Base-by-base conservation (phyloP, 2,888 invertebrate genomes). In the Parnassius smintheus region DNA sequence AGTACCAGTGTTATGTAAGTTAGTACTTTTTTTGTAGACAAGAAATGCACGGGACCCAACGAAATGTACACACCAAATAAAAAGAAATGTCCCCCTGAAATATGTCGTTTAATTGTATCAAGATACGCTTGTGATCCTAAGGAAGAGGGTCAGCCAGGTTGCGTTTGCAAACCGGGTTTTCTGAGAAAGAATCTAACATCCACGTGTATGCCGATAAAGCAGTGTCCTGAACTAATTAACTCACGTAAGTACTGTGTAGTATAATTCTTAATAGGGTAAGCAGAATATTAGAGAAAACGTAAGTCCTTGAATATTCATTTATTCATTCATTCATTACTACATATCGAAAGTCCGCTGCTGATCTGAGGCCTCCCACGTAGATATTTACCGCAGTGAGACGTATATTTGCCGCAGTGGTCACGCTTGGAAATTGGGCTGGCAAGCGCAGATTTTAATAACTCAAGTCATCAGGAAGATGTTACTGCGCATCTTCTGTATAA, bases 141-240 rank as follows among this genome's bases (percentile, higher is more conserved):
- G 1, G 59, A 55, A 11, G 9, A 50, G 22, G 62, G 62, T 46
- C 50, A 51, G 18, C 59, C 59, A 1, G 59, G 62, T 9, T 63
- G 62, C 46, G 54, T 46, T 0, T 63, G 63, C 13, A 46, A 63
- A 50, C n/a, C 59, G 10, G 63, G 63, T 2, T 63, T 48, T 54
- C 56, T 63, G 13, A 59, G 63, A 51, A 41, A 46, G 10, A 44
- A 50, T 2, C 1, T 42, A 41, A 63, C 51, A 46, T 59, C 63
- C 10, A 59, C 56, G 2, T 63, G 63, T 13, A 59, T 63, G 9
- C 63, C 59, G 4, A 52, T 42, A 1, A 22, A 56, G 1, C 41
- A 63, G 13, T 63, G 63, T 42, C 56, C 59, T 9, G 62, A 62
- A 18, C 13, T 58, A 12, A 55, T 48, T 54, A 58, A 58, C 44